These are phyloP conservation scores for Daubentonia madagascariensis DNA, from an alignment of 2,113 vertebrate species.

Conservation along the genomic window DNA sequence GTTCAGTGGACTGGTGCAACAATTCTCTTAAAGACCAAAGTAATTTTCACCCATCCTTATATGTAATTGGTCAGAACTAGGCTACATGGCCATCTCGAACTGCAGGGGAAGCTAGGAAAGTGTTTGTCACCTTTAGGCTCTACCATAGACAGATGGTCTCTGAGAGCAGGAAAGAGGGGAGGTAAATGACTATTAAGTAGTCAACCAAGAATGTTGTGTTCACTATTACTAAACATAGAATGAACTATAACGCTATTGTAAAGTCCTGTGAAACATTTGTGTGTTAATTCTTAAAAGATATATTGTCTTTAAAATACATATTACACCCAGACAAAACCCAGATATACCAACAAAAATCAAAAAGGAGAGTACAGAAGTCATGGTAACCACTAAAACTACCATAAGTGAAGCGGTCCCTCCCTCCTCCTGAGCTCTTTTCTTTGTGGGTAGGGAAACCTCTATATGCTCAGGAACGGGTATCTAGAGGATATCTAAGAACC, in stretches of 20 bases:
- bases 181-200: neutral
- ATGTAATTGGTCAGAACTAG: neutral
- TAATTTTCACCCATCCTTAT: neutral
- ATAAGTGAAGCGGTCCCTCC: accelerated
- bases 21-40: neutral
- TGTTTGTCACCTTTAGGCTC: neutral
- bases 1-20: neutral
- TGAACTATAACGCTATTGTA: neutral
- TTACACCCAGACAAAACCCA: neutral
- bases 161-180: neutral
- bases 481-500: neutral
- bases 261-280: neutral
- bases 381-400: neutral
- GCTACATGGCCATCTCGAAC: neutral
- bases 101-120: neutral
- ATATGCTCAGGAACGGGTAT: neutral
- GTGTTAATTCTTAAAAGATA: neutral
- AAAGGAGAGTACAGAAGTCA: neutral
- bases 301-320: neutral
- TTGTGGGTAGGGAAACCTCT: neutral
- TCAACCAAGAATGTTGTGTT: neutral
- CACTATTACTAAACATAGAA: neutral
- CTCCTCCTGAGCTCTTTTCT: neutral
- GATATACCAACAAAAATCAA: neutral
- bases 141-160: neutral